Evolutionary conservation across 2,888 invertebrate species (phyloP), one percentile per base, ranked within the genome.

Genomic region (Helicoverpa assulta): DNA sequence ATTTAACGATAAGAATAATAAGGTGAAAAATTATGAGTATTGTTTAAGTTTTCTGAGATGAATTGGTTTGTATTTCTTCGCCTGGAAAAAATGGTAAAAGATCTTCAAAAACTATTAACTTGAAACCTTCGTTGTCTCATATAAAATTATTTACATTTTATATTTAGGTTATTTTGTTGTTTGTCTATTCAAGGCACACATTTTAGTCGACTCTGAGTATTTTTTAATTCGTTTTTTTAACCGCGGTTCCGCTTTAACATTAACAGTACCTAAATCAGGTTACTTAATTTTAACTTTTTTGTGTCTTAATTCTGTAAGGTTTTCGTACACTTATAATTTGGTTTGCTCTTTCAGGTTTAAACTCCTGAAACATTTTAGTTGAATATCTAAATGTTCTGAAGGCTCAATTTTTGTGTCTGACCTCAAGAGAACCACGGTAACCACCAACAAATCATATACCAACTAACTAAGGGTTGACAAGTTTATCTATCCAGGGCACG

Each of bases 401-500:
- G 16, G 16, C 43, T 16, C 43, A 43, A 4, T 5, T 43, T 43
- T 43, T 16, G 0, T 43, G 1, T 16, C 16, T 16, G 3, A 43
- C 2, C 29, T 4, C 29, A 29, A 29, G 5, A 21, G 2, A 29
- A 29, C 14, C 43, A 16, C 5, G 43, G 19, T 26, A 26, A 53
- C 14, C 14, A 53, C 14, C 19, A 12, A 21, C 12, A 14, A 19
- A 18, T 26, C 18, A 10, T 52, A 40, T 56, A 40, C 50, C 2
- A n/a, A 19, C n/a, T 18, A 12, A 50, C 55, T 81, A 92, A 1
- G 93, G 90, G 33, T 86, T 91, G 94, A 98, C 97, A 37, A 98
- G 97, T 93, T 98, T 98, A 86, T 98, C 98, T 61, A 98, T 97
- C 98, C 98, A 98, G 21, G 98, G 98, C 80, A 98, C 98, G 89